A percentile compares a stretch with the other conserved stretches of the same genome.
Evolutionary conservation across 2,113 vertebrate species (phyloP).

Genomic region (Plecotus auritus): DNA sequence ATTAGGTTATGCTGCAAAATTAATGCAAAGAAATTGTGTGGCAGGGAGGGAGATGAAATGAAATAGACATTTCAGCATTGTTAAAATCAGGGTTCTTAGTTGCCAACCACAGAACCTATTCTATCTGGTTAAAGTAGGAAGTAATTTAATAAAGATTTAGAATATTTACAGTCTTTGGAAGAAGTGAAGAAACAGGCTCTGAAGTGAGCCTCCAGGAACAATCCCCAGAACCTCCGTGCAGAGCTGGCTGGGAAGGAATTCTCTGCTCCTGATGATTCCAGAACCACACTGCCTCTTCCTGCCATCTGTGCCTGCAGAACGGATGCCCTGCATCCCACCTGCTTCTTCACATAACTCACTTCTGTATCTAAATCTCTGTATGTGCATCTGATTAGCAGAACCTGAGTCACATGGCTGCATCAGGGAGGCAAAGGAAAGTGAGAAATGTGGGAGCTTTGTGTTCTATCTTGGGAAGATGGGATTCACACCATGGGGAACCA

Average conservation of each 20-base stretch:
- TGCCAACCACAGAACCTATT: not conserved
- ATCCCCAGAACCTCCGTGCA: not conserved
- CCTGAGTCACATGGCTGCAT: slow-evolving; percentile 21
- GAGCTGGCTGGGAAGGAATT: not conserved
- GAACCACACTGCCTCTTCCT: not conserved
- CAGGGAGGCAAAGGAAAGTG: slow-evolving; percentile 42
- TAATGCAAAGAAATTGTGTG: not conserved
- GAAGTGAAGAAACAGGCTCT: slow-evolving; percentile 6
- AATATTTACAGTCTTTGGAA: slow-evolving; percentile 7
- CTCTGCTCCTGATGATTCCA: not conserved
- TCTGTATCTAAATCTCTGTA: not conserved
- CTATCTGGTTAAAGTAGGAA: not conserved
- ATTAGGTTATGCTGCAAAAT: not conserved
- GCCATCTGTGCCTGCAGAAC: slow-evolving; percentile 53
- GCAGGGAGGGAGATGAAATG: not conserved
- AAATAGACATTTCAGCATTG: not conserved
- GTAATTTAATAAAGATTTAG: slow-evolving; percentile 5
- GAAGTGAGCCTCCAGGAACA: slow-evolving; percentile 1
- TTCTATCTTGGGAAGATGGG: slow-evolving; percentile 53
- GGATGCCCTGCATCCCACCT: not conserved
- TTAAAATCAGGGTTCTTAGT: not conserved
- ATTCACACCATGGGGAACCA: slow-evolving; percentile 50
- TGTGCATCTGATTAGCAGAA: slow-evolving; percentile 57
- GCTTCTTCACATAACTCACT: slow-evolving; percentile 45
- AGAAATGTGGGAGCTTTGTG: slow-evolving; percentile 39